Evolutionary conservation across 2,888 invertebrate species (phyloP).

Genomic region (Diplazon laetatorius): DNA sequence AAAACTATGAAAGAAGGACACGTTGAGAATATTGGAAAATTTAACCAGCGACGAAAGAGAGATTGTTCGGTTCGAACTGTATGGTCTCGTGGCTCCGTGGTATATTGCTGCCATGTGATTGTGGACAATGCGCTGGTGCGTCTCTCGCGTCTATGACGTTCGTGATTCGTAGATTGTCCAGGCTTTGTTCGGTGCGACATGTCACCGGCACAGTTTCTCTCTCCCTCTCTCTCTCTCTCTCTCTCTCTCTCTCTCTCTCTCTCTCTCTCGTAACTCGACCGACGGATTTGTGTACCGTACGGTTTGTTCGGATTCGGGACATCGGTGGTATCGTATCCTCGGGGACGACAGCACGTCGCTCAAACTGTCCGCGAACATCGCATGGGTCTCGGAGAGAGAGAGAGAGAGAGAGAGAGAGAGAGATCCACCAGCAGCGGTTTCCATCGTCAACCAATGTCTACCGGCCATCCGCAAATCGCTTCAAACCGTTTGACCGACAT

Average conservation of each 20-base stretch:
- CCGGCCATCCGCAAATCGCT: not conserved
- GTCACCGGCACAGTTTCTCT: constrained; percentile 33
- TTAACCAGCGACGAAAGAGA: not conserved
- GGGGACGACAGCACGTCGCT: constrained; percentile 4
- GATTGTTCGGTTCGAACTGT: no score
- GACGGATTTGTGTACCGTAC: not conserved
- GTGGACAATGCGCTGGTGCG: not conserved
- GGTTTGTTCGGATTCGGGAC: not conserved
- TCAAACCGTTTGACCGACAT: constrained; percentile 10
- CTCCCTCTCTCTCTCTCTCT: no score
- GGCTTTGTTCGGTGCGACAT: constrained; percentile 19
- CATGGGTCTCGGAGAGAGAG: no score
- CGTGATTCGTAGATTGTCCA: constrained; percentile 14
- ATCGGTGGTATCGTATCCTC: constrained; percentile 29
- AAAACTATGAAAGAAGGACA: not conserved
- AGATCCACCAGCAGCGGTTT: no score
- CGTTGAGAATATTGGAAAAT: constrained; percentile 10
- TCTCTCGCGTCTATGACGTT: constrained; percentile 25
- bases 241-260: no score
- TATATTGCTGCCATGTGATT: no score
- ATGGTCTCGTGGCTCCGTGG: no score
- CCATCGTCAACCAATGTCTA: not conserved
- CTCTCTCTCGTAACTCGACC: not conserved
- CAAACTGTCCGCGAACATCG: constrained; percentile 15
- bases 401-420: no score